Evolutionary conservation across 2,113 vertebrate species (phyloP).

Genomic region (Hyla sarda): DNA sequence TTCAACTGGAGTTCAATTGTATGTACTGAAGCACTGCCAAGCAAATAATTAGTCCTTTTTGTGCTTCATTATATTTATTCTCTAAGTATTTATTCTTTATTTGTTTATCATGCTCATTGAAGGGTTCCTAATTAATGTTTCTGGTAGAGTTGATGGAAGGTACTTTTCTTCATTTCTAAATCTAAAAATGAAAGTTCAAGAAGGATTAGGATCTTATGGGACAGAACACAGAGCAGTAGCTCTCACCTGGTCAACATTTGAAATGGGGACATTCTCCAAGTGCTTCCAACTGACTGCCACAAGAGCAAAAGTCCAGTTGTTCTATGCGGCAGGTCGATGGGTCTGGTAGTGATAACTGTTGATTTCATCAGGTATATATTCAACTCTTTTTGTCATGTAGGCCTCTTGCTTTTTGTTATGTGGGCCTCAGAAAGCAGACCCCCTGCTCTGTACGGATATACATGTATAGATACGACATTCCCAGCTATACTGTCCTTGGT

Average conservation of each 20-base stretch:
- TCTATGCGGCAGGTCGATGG: too few relatives aligned
- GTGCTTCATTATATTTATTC: slow-evolving; percentile 6
- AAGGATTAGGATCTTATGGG: neutral
- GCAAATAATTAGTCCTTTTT: slow-evolving; percentile 11
- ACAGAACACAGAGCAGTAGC: neutral
- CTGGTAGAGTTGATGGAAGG: neutral
- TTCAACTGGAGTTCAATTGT: neutral
- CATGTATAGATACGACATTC: too few relatives aligned
- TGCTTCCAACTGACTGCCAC: neutral
- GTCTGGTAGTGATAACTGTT: too few relatives aligned
- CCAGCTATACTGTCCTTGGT: too few relatives aligned
- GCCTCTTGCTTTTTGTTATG: too few relatives aligned
- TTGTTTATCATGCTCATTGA: slow-evolving; percentile 1
- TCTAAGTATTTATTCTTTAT: neutral
- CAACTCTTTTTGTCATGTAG: too few relatives aligned
- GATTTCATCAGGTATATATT: too few relatives aligned
- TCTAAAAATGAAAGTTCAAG: neutral
- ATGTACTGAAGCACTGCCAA: slow-evolving; percentile 20
- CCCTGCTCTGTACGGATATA: too few relatives aligned
- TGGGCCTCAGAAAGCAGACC: too few relatives aligned
- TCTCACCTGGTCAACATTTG: neutral
- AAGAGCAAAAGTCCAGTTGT: too few relatives aligned
- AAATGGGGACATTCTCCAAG: neutral
- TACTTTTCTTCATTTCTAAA: neutral
- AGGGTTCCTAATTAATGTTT: neutral